Evolutionary conservation across 2,888 invertebrate species (phyloP), one percentile per base, ranked within the genome.

Genomic region (Drosophila austrosaltans): DNA sequence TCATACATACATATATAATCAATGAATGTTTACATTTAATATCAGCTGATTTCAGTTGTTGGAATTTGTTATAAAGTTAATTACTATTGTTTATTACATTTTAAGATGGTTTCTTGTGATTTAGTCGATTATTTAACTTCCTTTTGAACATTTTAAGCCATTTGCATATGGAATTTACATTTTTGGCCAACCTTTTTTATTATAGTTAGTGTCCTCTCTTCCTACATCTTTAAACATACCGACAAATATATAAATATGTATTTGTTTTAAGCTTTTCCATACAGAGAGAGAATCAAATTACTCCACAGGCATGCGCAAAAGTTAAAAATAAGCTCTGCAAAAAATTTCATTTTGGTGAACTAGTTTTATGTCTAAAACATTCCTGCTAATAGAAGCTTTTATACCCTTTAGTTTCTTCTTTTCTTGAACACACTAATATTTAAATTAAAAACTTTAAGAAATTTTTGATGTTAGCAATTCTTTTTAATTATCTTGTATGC

Each of bases 21-120:
- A 48, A 48, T 48, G 25, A 25, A 48, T 48, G 48, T 48, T 48
- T 48, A 48, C 48, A 48, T 48, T 48, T 25, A 25, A 12, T 48
- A 25, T 48, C 48, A 48, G 48, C 48, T 48, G 48, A 25, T 48
- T 48, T 48, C 4, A 48, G 10, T 10, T 25, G 10, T 25, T 4
- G 10, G 12, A 48, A 10, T 48, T 1, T 48, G 0, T 48, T 10
- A 3, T 10, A 10, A 12, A 2, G 10, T 22, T 22, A 12, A 7
- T 22, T 22, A 20, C 3, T 22, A 20, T 7, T 22, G 4, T 8
- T 22, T 20, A 48, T 48, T 20, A 8, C 2, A 48, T 48, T 2
- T 2, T 22, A 48, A 5, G 22, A 1, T 48, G 8, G 22, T 8
- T 22, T 5, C 1, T 3, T 22, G 3, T 3, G 8, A 8, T 10